Percentiles rank a stretch among this genome's conserved stretches.
Evolutionary conservation across 2,797 vertebrate species (phyloP).

Genomic region (Macropodus opercularis): DNA sequence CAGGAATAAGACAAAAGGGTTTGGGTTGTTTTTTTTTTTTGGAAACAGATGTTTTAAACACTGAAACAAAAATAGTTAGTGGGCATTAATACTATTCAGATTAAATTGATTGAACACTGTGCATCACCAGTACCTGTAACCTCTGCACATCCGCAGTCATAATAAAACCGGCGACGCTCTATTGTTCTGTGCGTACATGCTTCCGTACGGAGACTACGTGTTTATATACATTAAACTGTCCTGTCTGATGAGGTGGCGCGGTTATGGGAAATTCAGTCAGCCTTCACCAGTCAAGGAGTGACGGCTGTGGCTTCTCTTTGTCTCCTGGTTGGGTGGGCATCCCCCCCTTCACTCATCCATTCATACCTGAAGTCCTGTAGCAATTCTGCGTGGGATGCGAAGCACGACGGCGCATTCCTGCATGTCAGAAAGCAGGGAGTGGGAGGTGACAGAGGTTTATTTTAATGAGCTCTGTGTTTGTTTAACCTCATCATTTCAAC

Average conservation of each 20-base stretch:
- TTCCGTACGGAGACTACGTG: slow-evolving; percentile 3
- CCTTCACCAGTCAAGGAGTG: slow-evolving; percentile 41
- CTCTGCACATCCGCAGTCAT: slow-evolving; percentile 7
- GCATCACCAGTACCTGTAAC: too few relatives aligned
- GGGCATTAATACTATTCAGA: too few relatives aligned
- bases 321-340: slow-evolving; percentile 57
- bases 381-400: slow-evolving; percentile 52
- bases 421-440: slow-evolving; percentile 43
- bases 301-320: slow-evolving; percentile 17
- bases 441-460: slow-evolving; percentile 64
- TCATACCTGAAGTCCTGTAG: slow-evolving; percentile 63
- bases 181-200: slow-evolving; percentile 6
- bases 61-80: too few relatives aligned
- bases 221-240: slow-evolving; percentile 32
- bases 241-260: slow-evolving; percentile 23
- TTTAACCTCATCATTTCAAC: slow-evolving; percentile 55
- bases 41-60: too few relatives aligned
- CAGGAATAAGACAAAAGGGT: too few relatives aligned
- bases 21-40: too few relatives aligned
- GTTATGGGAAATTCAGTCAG: slow-evolving; percentile 74
- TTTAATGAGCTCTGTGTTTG: slow-evolving; percentile 69
- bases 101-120: too few relatives aligned
- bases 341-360: slow-evolving; percentile 53
- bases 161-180: not conserved
- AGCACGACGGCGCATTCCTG: slow-evolving; percentile 58